Evolutionary conservation across 2,797 vertebrate genomes (phyloP).

Genomic region (Megalops cyprinoides): DNA sequence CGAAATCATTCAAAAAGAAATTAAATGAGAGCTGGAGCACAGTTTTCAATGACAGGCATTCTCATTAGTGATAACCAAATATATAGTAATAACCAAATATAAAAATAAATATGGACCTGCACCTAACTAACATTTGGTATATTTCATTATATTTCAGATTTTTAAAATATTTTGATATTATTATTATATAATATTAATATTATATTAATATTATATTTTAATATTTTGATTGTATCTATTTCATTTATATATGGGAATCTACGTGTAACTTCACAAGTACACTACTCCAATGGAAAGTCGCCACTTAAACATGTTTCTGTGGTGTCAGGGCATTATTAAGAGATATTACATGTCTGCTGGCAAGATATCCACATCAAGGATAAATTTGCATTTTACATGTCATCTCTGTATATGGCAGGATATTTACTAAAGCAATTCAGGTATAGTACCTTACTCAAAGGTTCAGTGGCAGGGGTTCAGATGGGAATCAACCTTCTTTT

Average conservation of each 20-base stretch:
- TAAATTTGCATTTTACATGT: neutral
- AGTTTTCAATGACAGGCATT: neutral
- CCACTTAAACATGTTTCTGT: neutral
- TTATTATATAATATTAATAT: no score
- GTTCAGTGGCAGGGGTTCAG: neutral
- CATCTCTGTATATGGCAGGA: neutral
- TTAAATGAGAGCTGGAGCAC: no score
- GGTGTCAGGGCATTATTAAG: neutral
- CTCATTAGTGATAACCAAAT: neutral
- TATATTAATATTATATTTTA: no score
- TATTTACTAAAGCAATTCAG: conserved; percentile 7
- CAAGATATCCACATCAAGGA: neutral
- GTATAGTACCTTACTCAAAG: neutral
- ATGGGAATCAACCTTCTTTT: neutral
- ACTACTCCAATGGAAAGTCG: neutral
- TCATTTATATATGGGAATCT: no score
- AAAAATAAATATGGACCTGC: no score
- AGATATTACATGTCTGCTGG: neutral
- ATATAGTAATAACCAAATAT: no score
- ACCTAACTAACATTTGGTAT: no score
- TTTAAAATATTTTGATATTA: no score
- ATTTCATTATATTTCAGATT: no score
- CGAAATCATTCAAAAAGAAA: neutral
- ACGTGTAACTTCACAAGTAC: neutral
- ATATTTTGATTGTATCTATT: no score